Conservation (phyloP, 2,888 invertebrate species). For the Stenolophus ochropezus region DNA sequence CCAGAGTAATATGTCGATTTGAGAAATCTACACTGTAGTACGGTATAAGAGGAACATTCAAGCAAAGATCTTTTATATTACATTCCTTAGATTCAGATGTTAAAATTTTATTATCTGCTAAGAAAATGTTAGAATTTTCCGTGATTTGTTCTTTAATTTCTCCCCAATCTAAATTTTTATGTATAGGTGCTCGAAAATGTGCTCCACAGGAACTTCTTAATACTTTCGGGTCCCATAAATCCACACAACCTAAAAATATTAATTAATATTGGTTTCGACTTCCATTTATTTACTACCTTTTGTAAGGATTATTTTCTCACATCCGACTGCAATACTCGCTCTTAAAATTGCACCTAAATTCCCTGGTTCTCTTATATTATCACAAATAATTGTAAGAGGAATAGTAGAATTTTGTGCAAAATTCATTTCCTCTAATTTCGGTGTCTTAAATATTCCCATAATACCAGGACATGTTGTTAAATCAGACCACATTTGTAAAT, state of each 20-base stretch:
- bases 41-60: conserved; percentile 75
- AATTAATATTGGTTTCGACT: no score
- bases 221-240: conserved; percentile 93
- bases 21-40: conserved; percentile 80
- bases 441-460: conserved; percentile 83
- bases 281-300: conserved; percentile 84
- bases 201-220: conserved; percentile 89
- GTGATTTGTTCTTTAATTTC: conserved; percentile 75
- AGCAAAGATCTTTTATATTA: conserved; percentile 37
- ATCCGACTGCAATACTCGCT: conserved; percentile 86
- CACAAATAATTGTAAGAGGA: conserved; percentile 90
- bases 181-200: conserved; percentile 86
- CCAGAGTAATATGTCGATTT: conserved; percentile 77
- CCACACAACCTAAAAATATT: conserved; percentile 84
- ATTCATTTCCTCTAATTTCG: conserved; percentile 73
- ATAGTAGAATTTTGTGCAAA: conserved; percentile 69
- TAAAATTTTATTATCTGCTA: conserved; percentile 80
- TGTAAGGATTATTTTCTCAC: conserved; percentile 82
- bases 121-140: conserved; percentile 76
- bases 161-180: conserved; percentile 80
- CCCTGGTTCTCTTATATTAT: conserved; percentile 91
- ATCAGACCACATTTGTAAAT: conserved; percentile 88
- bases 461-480: conserved; percentile 88
- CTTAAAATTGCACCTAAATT: conserved; percentile 92
- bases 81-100: conserved; percentile 56